Base-by-base conservation (phyloP, 2,797 vertebrate species). In the Aplochiton taeniatus region DNA sequence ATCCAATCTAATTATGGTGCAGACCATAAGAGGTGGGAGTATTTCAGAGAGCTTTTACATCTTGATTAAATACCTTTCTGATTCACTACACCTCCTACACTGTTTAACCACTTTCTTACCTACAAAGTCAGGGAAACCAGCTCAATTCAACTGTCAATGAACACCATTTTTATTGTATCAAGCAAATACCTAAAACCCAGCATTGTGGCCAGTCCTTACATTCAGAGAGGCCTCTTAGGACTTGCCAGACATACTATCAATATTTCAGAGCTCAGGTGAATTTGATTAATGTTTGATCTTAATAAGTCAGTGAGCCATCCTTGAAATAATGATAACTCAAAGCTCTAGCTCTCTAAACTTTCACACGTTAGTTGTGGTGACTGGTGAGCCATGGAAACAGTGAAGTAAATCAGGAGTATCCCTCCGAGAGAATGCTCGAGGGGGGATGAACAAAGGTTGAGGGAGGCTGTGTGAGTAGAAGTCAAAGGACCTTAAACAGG, bases 231-330 rank as follows among this genome's bases (percentile, higher is more conserved):
- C 1, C 56, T 73, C 56, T 72, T 5, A 4, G 18, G 54, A 63
- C 41, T 72, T 75, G 76, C 69, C 67, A 78, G 74, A 67, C 81
- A 72, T 77, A 63, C 76, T 72, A 68, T 60, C 41, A 12, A 69
- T 66, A 80, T 68, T 18, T 57, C 64, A 70, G 48, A 68, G 69
- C 66, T 73, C 61, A 69, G 68, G 72, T 54, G 74, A 77, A 77
- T 77, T 71, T 72, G 70, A 56, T 59, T 61, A 76, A 53, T 72
- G 71, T 81, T n/a, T 12, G 70, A 61, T 68, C 69, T 74, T 80
- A 61, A 70, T 80, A 61, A 70, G 64, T 69, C 64, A 72, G 63
- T 74, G 81, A 79, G 65, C 52, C 69, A 46, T 61, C 62, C 66
- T 65, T 72, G 72, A 77, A 70, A 55, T 51, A 17, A 66, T 60